Evolutionary conservation across 2,888 invertebrate genomes (phyloP).

Genomic region (Cephus rjabovi): DNA sequence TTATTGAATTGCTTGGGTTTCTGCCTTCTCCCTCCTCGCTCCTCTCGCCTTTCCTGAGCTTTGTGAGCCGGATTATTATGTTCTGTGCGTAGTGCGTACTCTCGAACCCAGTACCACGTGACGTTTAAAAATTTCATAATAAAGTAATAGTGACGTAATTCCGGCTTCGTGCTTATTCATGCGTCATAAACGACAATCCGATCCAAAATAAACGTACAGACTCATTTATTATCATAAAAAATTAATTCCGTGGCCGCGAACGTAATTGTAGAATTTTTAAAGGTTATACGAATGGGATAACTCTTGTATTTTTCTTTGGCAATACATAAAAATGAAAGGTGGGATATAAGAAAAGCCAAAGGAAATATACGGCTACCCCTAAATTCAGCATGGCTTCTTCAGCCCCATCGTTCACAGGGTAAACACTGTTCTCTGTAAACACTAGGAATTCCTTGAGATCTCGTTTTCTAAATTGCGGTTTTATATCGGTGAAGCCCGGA

Average conservation of each 20-base stretch:
- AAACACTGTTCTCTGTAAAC: neutral
- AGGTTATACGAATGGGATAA: neutral
- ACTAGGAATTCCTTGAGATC: neutral
- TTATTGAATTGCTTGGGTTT: conserved; percentile 8
- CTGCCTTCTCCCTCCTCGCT: neutral
- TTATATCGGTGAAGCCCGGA: neutral
- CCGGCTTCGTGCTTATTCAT: neutral
- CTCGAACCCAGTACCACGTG: neutral
- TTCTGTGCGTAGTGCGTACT: neutral
- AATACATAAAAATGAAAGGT: neutral
- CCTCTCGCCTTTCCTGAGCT: neutral
- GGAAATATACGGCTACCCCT: neutral
- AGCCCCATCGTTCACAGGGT: neutral
- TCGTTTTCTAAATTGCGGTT: neutral
- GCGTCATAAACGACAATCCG: neutral
- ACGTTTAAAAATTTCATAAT: neutral
- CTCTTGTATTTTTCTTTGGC: neutral
- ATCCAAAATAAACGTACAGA: neutral
- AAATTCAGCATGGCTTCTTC: neutral
- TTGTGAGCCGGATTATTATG: neutral
- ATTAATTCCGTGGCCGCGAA: neutral
- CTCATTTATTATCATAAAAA: neutral
- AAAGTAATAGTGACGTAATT: neutral
- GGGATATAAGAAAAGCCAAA: neutral
- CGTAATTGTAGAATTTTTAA: neutral